These are phyloP conservation scores for Gonioctena quinquepunctata DNA, from an alignment of 1,140 invertebrate genomes.

Conservation along the genomic window DNA sequence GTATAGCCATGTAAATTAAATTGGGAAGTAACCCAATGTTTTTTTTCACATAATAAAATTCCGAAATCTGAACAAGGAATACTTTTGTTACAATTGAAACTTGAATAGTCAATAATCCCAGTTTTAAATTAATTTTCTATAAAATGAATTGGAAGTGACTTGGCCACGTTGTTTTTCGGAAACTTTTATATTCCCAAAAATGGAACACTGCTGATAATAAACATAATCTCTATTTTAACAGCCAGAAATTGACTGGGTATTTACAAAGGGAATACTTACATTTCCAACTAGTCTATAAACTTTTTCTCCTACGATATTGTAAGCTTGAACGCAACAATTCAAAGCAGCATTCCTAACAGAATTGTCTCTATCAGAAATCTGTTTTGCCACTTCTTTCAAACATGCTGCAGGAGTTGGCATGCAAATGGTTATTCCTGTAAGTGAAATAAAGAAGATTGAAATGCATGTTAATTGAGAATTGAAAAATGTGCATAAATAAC, in stretches of 20 bases:
- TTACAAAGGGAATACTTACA: conserved; percentile 59
- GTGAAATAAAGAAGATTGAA: background rate
- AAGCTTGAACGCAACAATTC: conserved; percentile 91
- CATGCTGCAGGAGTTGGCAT: conserved; percentile 75
- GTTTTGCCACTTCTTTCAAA: conserved; percentile 90
- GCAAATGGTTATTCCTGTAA: conserved; percentile 66
- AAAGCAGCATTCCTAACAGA: conserved; percentile 94
- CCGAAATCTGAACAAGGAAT: too few relatives aligned
- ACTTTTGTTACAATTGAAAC: too few relatives aligned
- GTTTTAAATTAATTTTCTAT: too few relatives aligned
- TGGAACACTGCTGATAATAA: too few relatives aligned
- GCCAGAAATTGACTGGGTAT: background rate
- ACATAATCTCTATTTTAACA: background rate
- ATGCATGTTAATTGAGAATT: conserved; percentile 66
- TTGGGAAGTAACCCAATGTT: too few relatives aligned
- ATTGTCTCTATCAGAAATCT: conserved; percentile 95
- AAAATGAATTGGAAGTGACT: too few relatives aligned
- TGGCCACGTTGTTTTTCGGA: too few relatives aligned
- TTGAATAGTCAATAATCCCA: too few relatives aligned
- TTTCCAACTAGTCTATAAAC: conserved; percentile 91
- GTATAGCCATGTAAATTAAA: too few relatives aligned
- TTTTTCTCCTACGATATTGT: conserved; percentile 87
- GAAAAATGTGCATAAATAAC: too few relatives aligned
- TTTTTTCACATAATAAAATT: too few relatives aligned
- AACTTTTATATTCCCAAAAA: too few relatives aligned